Evolutionary conservation across 2,888 invertebrate species (phyloP).

Genomic region (Trachelus iudaicus): DNA sequence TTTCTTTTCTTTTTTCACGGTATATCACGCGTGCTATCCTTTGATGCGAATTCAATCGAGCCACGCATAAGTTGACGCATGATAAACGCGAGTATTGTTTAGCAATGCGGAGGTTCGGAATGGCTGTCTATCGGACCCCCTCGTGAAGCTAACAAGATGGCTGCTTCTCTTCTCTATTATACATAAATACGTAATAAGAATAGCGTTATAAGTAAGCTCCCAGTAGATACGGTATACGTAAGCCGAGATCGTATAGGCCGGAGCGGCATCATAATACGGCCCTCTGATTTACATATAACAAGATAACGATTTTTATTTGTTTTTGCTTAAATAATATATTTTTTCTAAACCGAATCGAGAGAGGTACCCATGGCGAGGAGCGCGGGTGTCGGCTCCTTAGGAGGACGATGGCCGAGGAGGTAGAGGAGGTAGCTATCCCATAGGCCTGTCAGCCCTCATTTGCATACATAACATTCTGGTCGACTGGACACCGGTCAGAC

Average conservation of each 20-base stretch:
- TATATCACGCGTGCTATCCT: too few species aligned
- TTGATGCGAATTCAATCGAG: too few species aligned
- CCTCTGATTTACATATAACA: slow-evolving; percentile 61
- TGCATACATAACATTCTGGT: slow-evolving; percentile 66
- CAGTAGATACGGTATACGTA: slow-evolving; percentile 18
- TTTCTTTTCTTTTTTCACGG: too few species aligned
- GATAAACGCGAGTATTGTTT: slow-evolving; percentile 45
- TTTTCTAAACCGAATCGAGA: slow-evolving; percentile 49
- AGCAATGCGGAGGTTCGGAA: slow-evolving; percentile 17
- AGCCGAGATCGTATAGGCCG: slow-evolving; percentile 12
- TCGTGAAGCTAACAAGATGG: slow-evolving; percentile 35
- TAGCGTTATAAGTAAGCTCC: slow-evolving; percentile 38
- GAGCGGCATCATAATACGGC: slow-evolving; percentile 43
- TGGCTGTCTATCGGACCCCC: slow-evolving; percentile 19
- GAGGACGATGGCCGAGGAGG: slow-evolving; percentile 28
- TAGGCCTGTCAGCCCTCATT: slow-evolving; percentile 63
- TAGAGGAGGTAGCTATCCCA: slow-evolving; percentile 43
- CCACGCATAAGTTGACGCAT: slow-evolving; percentile 28
- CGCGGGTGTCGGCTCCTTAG: background rate
- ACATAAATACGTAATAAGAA: slow-evolving; percentile 52
- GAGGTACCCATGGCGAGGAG: background rate
- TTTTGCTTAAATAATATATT: slow-evolving; percentile 54
- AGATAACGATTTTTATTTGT: slow-evolving; percentile 56
- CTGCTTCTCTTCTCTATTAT: slow-evolving; percentile 45
- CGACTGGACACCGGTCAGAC: slow-evolving; percentile 63